phyloP scores from a whole-genome alignment of 2,113 vertebrate species.

The Rana temporaria region DNA sequence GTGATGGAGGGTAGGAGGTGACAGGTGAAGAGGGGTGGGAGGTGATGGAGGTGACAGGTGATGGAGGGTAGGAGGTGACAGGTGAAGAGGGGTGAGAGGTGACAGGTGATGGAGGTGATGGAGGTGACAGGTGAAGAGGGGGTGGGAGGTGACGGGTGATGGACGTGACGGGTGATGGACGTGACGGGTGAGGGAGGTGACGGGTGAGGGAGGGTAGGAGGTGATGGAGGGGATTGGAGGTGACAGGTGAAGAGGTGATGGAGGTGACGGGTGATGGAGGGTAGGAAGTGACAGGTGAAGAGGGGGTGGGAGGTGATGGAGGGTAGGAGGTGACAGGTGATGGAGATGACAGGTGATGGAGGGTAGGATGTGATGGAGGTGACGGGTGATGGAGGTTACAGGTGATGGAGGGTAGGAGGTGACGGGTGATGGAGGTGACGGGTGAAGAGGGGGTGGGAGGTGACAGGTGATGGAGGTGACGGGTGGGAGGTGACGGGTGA shows the following conservation, averaged over 20 bases:
- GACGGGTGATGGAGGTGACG: background rate
- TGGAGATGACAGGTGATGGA: background rate
- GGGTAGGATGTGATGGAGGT: background rate
- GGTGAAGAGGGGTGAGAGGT: background rate
- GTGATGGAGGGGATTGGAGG: too few relatives aligned
- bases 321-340: background rate
- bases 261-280: too few relatives aligned
- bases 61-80: background rate
- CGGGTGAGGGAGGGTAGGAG: background rate
- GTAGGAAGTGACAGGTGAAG: background rate
- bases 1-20: background rate
- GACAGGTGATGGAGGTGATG: background rate
- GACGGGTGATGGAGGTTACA: too few relatives aligned
- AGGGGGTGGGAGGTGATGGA: too few relatives aligned
- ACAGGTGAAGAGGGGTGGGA: too few relatives aligned
- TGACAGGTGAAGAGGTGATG: too few relatives aligned
- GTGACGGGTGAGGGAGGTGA: background rate
- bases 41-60: background rate
- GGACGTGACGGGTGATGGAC: too few relatives aligned
- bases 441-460: too few relatives aligned
- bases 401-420: background rate
- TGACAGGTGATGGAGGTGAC: background rate
- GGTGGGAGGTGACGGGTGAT: background rate
- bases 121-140: background rate
- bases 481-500: too few relatives aligned